Conservation (phyloP, 2,113 vertebrate genomes). For the Poeciliopsis prolifica region DNA sequence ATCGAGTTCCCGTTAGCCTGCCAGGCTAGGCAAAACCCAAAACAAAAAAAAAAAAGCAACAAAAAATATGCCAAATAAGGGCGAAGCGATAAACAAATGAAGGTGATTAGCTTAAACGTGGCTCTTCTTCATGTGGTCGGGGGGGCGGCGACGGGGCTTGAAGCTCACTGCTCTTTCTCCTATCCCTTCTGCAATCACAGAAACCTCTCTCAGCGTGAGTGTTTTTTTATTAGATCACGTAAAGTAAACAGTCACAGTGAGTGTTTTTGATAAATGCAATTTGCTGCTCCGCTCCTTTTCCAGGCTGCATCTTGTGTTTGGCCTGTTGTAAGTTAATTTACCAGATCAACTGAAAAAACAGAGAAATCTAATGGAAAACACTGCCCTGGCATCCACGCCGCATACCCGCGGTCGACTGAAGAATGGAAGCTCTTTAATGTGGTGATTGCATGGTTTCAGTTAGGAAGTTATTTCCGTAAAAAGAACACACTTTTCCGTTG, state of each 20-base stretch:
- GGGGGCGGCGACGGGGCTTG: too few relatives aligned
- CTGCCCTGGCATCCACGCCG: constrained; percentile 66
- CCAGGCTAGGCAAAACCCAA: constrained; percentile 50
- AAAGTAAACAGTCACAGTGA: constrained; percentile 77
- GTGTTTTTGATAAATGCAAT: constrained; percentile 83
- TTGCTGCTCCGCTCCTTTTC: constrained; percentile 78
- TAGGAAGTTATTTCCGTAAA: constrained; percentile 78
- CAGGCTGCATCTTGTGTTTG: constrained; percentile 78
- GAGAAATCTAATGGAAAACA: constrained; percentile 81
- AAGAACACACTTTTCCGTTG: constrained; percentile 72
- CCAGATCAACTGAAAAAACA: constrained; percentile 80
- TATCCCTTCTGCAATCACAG: constrained; percentile 70
- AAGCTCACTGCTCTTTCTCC: constrained; percentile 60
- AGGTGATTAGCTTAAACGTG: constrained; percentile 67
- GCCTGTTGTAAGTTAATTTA: constrained; percentile 83
- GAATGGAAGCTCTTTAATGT: constrained; percentile 80
- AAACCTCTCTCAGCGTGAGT: constrained; percentile 69
- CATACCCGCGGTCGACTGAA: constrained; percentile 78
- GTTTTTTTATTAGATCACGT: constrained; percentile 75
- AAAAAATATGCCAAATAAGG: constrained; percentile 9
- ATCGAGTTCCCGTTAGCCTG: constrained; percentile 47
- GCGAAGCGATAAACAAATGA: constrained; percentile 72
- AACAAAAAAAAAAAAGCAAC: too few relatives aligned
- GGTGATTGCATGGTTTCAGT: constrained; percentile 78
- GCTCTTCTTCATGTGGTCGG: constrained; percentile 68